Conservation (phyloP, 2,888 invertebrate genomes). For the Neria commutata region DNA sequence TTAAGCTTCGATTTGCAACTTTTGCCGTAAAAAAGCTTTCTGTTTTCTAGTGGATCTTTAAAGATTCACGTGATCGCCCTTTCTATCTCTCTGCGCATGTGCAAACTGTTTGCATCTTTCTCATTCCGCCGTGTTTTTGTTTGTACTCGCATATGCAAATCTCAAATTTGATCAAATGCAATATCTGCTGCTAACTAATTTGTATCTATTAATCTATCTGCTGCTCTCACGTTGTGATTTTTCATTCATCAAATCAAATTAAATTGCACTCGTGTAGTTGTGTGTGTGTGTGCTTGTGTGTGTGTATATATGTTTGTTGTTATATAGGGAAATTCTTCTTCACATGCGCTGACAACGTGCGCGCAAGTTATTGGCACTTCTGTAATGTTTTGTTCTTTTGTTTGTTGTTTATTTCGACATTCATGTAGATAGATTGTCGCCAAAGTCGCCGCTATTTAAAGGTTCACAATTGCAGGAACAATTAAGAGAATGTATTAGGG, state of each 20-base stretch:
- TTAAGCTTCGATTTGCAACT: no score
- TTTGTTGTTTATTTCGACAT: background rate
- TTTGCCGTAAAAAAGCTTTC: no score
- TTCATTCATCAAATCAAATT: slow-evolving; percentile 18
- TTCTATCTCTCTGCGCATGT: no score
- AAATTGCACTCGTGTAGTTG: background rate
- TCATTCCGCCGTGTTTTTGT: no score
- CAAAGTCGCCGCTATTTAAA: slow-evolving; percentile 27
- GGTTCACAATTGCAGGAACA: slow-evolving; percentile 8
- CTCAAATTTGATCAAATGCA: no score
- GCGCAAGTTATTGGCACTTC: slow-evolving; percentile 19
- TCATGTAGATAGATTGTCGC: slow-evolving; percentile 12
- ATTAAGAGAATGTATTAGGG: background rate
- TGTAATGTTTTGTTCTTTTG: slow-evolving; percentile 19
- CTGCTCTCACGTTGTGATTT: background rate
- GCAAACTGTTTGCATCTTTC: no score
- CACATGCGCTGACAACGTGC: slow-evolving; percentile 13
- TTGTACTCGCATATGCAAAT: no score
- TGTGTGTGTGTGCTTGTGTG: background rate
- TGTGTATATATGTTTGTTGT: background rate
- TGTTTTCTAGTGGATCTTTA: no score
- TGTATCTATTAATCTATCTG: background rate
- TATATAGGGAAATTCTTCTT: background rate
- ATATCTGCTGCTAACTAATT: no score
- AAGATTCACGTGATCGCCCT: no score